These are phyloP conservation scores for Dicyrtomina minuta DNA, from an alignment of 2,888 invertebrate genomes.

Conservation along the genomic window DNA sequence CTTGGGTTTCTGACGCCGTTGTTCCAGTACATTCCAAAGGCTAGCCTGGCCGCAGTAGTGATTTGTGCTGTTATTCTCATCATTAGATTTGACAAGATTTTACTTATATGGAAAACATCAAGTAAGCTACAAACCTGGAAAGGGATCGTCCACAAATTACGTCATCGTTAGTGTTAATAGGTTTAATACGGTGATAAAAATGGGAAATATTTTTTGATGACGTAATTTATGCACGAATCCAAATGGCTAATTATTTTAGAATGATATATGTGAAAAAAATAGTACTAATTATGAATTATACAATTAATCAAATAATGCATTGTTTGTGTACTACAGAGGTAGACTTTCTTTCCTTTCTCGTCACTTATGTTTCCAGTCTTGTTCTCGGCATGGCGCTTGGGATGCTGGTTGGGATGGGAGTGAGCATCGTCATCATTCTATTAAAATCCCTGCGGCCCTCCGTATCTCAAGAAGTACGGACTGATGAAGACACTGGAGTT, in stretches of 20 bases:
- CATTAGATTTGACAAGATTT: conserved; percentile 68
- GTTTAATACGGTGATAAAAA: no score
- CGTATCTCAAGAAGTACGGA: conserved; percentile 72
- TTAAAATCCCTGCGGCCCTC: conserved; percentile 86
- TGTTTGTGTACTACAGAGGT: no score
- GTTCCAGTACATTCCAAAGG: conserved; percentile 81
- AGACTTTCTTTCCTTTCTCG: conserved; percentile 78
- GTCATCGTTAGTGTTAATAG: no score
- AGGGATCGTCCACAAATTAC: no score
- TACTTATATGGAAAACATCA: conserved; percentile 73
- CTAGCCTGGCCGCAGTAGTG: conserved; percentile 81
- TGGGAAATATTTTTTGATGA: no score
- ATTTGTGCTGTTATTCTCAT: conserved; percentile 85
- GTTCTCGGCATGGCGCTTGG: conserved; percentile 82
- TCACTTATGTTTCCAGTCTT: conserved; percentile 81
- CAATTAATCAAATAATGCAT: no score
- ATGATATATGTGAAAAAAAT: no score
- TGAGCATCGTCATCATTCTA: conserved; percentile 79
- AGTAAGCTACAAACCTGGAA: no score
- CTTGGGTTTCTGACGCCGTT: no score
- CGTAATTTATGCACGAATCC: no score
- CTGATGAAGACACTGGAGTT: conserved; percentile 56
- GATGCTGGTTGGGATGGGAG: conserved; percentile 76
- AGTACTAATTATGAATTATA: no score
- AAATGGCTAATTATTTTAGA: no score